A percentile compares a stretch with the other conserved stretches of the same genome.
Evolutionary conservation across 2,797 vertebrate species (phyloP).

Genomic region (Pseudochaenichthys georgianus): DNA sequence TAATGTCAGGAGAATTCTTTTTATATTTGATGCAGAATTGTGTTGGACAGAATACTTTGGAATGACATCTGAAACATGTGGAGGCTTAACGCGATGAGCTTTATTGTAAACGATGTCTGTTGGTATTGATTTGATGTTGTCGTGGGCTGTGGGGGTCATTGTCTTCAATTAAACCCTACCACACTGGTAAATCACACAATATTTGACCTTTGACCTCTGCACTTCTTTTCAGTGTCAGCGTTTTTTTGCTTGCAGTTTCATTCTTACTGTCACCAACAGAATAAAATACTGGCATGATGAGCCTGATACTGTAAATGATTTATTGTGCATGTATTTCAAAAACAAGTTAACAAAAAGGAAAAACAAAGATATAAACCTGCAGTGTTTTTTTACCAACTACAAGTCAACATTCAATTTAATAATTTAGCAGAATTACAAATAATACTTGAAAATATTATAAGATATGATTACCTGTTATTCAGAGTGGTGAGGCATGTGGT

Average conservation of each 20-base stretch:
- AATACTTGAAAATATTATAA: neutral
- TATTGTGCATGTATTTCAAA: constrained; percentile 56
- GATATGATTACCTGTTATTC: neutral
- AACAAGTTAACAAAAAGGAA: constrained; percentile 5
- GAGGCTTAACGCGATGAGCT: constrained; percentile 22
- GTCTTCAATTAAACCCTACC: constrained; percentile 60
- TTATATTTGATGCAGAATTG: no score
- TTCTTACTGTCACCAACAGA: constrained; percentile 23
- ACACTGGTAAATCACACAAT: constrained; percentile 56
- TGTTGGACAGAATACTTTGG: neutral
- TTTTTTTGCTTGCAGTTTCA: constrained; percentile 20
- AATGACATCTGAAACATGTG: constrained; percentile 20
- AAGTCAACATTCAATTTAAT: neutral
- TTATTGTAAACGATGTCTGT: constrained; percentile 40
- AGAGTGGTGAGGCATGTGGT: neutral
- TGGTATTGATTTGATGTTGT: constrained; percentile 73
- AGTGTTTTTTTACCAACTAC: constrained; percentile 6
- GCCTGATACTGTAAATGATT: constrained; percentile 45
- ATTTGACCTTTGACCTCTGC: constrained; percentile 61
- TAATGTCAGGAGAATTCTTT: neutral
- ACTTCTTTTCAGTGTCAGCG: constrained; percentile 4
- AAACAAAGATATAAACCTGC: constrained; percentile 18
- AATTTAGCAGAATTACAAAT: constrained; percentile 4
- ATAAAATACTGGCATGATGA: neutral
- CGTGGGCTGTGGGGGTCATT: constrained; percentile 55